A percentile compares a stretch with the other conserved stretches of the same genome.
phyloP scores from a whole-genome alignment of 2,888 invertebrate genomes.

The Cephus pulcher region DNA sequence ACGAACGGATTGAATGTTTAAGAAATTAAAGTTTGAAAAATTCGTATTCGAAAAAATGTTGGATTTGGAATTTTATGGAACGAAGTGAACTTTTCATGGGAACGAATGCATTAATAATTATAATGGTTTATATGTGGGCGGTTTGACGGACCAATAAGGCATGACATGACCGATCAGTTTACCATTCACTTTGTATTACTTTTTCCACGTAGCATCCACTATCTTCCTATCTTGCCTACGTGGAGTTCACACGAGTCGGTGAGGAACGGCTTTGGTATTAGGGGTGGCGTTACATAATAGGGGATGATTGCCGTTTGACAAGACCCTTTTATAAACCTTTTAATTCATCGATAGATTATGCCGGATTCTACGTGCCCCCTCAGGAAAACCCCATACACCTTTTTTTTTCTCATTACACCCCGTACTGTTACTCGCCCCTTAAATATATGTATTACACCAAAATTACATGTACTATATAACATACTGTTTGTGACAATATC shows the following conservation, averaged over 20 bases:
- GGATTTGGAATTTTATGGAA: neutral
- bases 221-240: constrained; percentile 49
- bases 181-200: constrained; percentile 41
- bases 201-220: constrained; percentile 30
- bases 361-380: neutral
- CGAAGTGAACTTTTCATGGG: constrained; percentile 26
- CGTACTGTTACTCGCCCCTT: too few relatives aligned
- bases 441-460: too few relatives aligned
- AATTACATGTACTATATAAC: too few relatives aligned
- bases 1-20: neutral
- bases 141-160: constrained; percentile 60
- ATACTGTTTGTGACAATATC: too few relatives aligned
- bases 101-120: constrained; percentile 43
- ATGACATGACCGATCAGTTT: constrained; percentile 61
- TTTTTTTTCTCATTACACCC: neutral
- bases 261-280: constrained; percentile 26
- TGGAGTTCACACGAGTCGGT: constrained; percentile 58
- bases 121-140: constrained; percentile 55
- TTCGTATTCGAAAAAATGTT: neutral
- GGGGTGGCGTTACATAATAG: constrained; percentile 58
- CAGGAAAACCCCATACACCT: neutral
- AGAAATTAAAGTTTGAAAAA: neutral
- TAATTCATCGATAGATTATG: constrained; percentile 42
- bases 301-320: constrained; percentile 62
- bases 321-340: constrained; percentile 41